These are phyloP conservation scores for Anoura caudifer DNA, from an alignment of 2,113 vertebrate genomes.

Conservation along the genomic window DNA sequence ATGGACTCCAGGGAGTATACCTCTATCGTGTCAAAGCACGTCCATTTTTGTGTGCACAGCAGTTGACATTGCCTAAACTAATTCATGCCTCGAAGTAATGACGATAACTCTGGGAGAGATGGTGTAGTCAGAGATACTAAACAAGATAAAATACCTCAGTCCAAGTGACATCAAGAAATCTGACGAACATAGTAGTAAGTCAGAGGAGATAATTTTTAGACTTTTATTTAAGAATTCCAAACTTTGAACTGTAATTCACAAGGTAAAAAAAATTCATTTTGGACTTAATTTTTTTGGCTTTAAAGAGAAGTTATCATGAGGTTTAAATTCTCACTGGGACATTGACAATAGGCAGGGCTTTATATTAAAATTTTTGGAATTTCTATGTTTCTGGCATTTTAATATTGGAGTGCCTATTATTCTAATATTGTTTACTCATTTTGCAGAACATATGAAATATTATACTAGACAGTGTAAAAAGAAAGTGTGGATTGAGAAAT, in stretches of 20 bases:
- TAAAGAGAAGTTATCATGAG: not conserved
- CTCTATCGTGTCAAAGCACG: not conserved
- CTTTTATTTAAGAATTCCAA: not conserved
- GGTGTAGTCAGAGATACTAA: not conserved
- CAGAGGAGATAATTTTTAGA: not conserved
- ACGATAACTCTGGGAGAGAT: not conserved
- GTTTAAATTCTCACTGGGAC: slow-evolving; percentile 20
- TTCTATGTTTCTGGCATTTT: not conserved
- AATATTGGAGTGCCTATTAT: not conserved
- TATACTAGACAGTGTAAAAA: not conserved
- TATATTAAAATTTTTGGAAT: not conserved
- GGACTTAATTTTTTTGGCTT: not conserved
- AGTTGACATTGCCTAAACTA: not conserved
- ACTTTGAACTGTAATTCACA: not conserved
- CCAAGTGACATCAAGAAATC: not conserved
- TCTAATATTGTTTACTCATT: not conserved
- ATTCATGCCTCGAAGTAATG: not conserved
- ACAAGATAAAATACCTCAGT: not conserved
- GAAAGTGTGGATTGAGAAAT: not conserved
- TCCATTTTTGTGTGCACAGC: not conserved
- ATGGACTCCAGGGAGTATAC: not conserved
- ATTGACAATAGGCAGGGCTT: not conserved
- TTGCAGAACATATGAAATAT: not conserved
- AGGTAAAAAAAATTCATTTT: not conserved
- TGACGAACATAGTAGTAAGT: not conserved